phyloP scores from a whole-genome alignment of 2,797 vertebrate genomes.

The Gastrophryne carolinensis region DNA sequence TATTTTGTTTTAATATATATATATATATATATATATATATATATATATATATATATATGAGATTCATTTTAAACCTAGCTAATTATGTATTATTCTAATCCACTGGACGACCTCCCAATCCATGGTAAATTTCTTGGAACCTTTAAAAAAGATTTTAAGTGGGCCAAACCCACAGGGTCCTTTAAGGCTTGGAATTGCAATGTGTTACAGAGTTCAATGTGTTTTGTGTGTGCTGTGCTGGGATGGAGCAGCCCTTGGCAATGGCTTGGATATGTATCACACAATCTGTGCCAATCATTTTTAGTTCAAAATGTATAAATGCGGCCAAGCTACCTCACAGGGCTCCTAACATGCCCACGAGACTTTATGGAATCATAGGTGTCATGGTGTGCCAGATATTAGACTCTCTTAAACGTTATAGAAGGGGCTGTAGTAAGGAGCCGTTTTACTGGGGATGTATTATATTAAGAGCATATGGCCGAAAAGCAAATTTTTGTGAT shows the following conservation, averaged over 20 bases:
- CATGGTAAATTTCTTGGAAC: conserved; percentile 11
- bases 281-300: conserved; percentile 39
- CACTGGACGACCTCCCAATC: conserved; percentile 38
- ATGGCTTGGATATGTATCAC: conserved; percentile 22
- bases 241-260: conserved; percentile 30
- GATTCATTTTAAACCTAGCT: not conserved
- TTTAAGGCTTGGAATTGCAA: conserved; percentile 35
- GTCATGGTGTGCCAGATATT: conserved; percentile 30
- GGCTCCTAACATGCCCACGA: conserved; percentile 26
- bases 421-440: conserved; percentile 22
- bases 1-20: not conserved
- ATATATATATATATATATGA: conserved; percentile 4
- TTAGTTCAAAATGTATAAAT: conserved; percentile 18
- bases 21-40: conserved; percentile 21
- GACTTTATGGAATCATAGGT: conserved; percentile 26
- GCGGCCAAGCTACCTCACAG: conserved; percentile 40
- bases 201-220: conserved; percentile 25
- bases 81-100: not conserved
- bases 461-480: conserved; percentile 42
- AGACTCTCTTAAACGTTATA: conserved; percentile 35
- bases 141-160: not conserved
- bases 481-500: conserved; percentile 23
- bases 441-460: conserved; percentile 11
- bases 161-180: conserved; percentile 11
- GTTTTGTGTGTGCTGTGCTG: conserved; percentile 18